Percentiles rank a stretch among this genome's conserved stretches.
phyloP scores from a whole-genome alignment of 1,140 invertebrate genomes.

The Lepidotrigona ventralis region DNA sequence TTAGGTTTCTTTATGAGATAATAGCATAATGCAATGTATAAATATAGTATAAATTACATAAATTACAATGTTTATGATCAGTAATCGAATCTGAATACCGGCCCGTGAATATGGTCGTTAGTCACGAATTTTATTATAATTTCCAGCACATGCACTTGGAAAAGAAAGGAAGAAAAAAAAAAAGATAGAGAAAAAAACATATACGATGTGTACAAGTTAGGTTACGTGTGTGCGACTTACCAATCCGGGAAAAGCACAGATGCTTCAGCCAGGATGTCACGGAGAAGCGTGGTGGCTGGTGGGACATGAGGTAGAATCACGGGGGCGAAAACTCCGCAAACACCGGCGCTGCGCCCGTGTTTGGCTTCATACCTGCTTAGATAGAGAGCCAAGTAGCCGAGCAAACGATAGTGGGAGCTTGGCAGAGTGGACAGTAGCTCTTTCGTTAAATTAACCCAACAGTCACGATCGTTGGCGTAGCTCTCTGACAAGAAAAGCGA shows the following conservation, averaged over 20 bases:
- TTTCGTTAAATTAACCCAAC: conserved; percentile 74
- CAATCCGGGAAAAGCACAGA: conserved; percentile 71
- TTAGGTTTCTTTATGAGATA: background rate
- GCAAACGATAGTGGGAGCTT: conserved; percentile 72
- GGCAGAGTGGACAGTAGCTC: conserved; percentile 73
- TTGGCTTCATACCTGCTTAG: conserved; percentile 77
- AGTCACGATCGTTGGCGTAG: conserved; percentile 69
- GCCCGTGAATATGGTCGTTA: too few species aligned
- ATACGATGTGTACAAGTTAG: background rate
- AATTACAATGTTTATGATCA: background rate
- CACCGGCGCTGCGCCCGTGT: conserved; percentile 74
- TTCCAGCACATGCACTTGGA: too few species aligned
- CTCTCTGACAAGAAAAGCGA: conserved; percentile 62
- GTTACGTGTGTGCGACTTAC: conserved; percentile 38
- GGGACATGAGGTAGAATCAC: conserved; percentile 77
- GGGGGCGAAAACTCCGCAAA: conserved; percentile 76
- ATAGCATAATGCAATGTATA: too few species aligned
- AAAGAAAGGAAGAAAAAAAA: too few species aligned
- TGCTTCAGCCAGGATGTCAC: conserved; percentile 74
- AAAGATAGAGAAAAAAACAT: too few species aligned
- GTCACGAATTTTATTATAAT: background rate
- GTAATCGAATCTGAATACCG: background rate
- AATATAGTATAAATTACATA: background rate
- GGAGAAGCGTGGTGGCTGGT: conserved; percentile 74
- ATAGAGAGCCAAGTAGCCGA: conserved; percentile 78